Percentiles rank a stretch among this genome's conserved stretches.
These are phyloP conservation scores for Atherinosoma microstoma DNA, from an alignment of 2,797 vertebrate species.

Conservation along the genomic window DNA sequence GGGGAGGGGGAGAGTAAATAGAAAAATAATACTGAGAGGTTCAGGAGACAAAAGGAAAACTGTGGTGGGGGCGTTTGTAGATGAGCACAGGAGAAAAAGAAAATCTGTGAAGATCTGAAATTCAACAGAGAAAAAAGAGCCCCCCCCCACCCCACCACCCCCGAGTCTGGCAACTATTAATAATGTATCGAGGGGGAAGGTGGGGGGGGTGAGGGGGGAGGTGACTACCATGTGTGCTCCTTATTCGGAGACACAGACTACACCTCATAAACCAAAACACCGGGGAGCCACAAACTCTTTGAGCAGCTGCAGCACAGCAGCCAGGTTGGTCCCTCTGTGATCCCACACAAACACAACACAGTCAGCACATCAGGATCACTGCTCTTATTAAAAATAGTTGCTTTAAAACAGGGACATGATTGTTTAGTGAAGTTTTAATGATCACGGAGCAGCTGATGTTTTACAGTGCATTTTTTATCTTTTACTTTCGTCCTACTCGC, in stretches of 20 bases:
- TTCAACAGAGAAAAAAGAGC: conserved; percentile 31
- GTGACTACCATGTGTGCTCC: conserved; percentile 49
- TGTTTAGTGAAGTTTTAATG: not conserved
- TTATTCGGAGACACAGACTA: conserved; percentile 59
- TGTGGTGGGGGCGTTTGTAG: conserved; percentile 18
- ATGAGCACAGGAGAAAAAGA: conserved; percentile 13
- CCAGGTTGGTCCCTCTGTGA: conserved; percentile 14
- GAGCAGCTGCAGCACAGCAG: conserved; percentile 59
- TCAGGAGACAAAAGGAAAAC: not conserved
- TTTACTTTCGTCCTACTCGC: not conserved
- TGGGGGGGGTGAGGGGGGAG: conserved; percentile 22
- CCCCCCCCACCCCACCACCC: no score
- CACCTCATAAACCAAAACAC: conserved; percentile 62
- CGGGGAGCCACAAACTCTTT: conserved; percentile 46
- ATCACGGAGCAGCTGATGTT: not conserved
- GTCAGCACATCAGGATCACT: not conserved
- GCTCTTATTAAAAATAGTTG: not conserved
- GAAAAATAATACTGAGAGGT: conserved; percentile 19
- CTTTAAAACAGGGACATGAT: not conserved
- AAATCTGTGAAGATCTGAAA: conserved; percentile 35
- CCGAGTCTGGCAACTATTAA: conserved; percentile 72
- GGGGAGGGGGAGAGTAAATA: conserved; percentile 26
- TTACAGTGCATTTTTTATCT: no score
- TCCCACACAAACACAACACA: conserved; percentile 1
- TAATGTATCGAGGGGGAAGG: conserved; percentile 66